Evolutionary conservation across 1,140 invertebrate genomes (phyloP).

Genomic region (Semibalanus balanoides): DNA sequence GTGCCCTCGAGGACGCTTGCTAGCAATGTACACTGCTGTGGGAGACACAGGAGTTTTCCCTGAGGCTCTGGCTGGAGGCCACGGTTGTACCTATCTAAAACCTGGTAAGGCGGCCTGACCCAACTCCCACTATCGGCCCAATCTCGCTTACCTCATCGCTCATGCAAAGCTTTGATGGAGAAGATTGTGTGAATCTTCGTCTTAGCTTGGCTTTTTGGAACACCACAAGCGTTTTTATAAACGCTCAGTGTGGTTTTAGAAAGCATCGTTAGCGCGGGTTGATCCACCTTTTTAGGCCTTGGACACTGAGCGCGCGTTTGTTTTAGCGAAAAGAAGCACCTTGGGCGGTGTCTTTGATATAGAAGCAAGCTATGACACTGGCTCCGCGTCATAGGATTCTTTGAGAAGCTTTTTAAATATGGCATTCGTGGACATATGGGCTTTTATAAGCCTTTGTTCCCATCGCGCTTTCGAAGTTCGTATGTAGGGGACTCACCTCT

Average conservation of each 20-base stretch:
- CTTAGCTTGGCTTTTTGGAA: not conserved
- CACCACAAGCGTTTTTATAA: not conserved
- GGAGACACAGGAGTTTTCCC: not conserved
- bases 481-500: not conserved
- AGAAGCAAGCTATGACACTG: conserved; percentile 6
- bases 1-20: not conserved
- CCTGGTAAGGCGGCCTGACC: not conserved
- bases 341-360: not conserved
- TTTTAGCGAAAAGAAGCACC: not conserved
- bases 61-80: not conserved
- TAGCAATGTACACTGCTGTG: not conserved
- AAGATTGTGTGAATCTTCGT: not conserved
- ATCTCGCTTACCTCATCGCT: not conserved
- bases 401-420: not conserved
- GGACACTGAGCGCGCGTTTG: not conserved
- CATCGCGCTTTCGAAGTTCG: not conserved
- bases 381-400: not conserved
- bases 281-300: not conserved
- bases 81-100: not conserved
- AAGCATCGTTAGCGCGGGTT: not conserved
- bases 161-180: not conserved
- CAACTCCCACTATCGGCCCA: not conserved
- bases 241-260: not conserved
- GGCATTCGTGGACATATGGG: conserved; percentile 6
- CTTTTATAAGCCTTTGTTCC: not conserved